A percentile compares a stretch with the other conserved stretches of the same genome.
Evolutionary conservation across 1,140 invertebrate genomes (phyloP).

Genomic region (Ceratoteleas bidentatus): DNA sequence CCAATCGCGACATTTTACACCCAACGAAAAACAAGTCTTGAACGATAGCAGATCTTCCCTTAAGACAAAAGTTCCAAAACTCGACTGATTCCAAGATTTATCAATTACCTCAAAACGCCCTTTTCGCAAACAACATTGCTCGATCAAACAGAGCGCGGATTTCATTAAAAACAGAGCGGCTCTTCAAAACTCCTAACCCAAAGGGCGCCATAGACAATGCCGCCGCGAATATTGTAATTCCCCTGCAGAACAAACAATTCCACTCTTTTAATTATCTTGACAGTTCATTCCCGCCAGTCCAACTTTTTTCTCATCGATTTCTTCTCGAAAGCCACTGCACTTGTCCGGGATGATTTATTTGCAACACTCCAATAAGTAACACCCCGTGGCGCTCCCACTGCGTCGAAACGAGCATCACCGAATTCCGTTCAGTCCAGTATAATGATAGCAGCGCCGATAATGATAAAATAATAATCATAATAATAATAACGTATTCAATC

Average conservation of each 20-base stretch:
- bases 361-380: not conserved
- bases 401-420: no score
- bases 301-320: not conserved
- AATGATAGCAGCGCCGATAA: no score
- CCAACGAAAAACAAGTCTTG: no score
- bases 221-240: constrained; percentile 3
- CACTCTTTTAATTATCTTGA: constrained; percentile 7
- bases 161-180: not conserved
- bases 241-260: not conserved
- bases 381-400: not conserved
- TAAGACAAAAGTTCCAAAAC: no score
- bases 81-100: not conserved
- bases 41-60: no score
- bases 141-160: not conserved
- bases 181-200: not conserved
- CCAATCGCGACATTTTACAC: no score
- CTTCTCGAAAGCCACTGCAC: not conserved
- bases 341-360: not conserved
- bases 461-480: no score
- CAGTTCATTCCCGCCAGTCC: not conserved
- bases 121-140: not conserved
- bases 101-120: not conserved
- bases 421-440: no score
- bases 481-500: not conserved
- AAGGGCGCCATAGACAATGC: not conserved